Evolutionary conservation across 2,113 vertebrate genomes (phyloP).

Genomic region (Thunnus thynnus): DNA sequence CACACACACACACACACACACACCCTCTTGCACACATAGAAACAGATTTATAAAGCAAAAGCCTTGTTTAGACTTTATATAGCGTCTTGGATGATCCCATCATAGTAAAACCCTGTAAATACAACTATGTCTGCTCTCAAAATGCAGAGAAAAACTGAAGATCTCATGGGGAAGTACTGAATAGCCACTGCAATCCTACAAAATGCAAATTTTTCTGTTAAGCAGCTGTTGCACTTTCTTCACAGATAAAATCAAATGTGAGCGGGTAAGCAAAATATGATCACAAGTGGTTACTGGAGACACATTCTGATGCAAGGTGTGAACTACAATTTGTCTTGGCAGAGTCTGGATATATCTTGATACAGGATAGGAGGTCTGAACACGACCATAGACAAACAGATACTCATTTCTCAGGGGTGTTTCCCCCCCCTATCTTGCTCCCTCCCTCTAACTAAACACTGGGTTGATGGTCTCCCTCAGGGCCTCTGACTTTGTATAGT

Average conservation of each 20-base stretch:
- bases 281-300: not conserved
- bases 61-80: slow-evolving; percentile 13
- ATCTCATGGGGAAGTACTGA: not conserved
- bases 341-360: slow-evolving; percentile 3
- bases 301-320: not conserved
- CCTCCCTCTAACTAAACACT: slow-evolving; percentile 47
- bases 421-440: not conserved
- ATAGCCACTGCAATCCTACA: not conserved
- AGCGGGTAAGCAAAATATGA: slow-evolving; percentile 15
- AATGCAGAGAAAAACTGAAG: not conserved
- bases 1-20: slow-evolving; percentile 8
- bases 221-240: slow-evolving; percentile 11
- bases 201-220: not conserved
- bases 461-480: slow-evolving; percentile 25
- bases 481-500: slow-evolving; percentile 43
- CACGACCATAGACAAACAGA: slow-evolving; percentile 14
- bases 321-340: slow-evolving; percentile 3
- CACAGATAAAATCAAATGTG: slow-evolving; percentile 17
- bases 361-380: not conserved
- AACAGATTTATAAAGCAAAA: slow-evolving; percentile 20
- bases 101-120: not conserved
- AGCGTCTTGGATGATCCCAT: not conserved
- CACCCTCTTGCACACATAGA: slow-evolving; percentile 10
- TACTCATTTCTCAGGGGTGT: not conserved
- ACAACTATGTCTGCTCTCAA: not conserved